A percentile compares a stretch with the other conserved stretches of the same genome.
phyloP scores from a whole-genome alignment of 2,888 invertebrate genomes.

The Lasioglossum figueresi region DNA sequence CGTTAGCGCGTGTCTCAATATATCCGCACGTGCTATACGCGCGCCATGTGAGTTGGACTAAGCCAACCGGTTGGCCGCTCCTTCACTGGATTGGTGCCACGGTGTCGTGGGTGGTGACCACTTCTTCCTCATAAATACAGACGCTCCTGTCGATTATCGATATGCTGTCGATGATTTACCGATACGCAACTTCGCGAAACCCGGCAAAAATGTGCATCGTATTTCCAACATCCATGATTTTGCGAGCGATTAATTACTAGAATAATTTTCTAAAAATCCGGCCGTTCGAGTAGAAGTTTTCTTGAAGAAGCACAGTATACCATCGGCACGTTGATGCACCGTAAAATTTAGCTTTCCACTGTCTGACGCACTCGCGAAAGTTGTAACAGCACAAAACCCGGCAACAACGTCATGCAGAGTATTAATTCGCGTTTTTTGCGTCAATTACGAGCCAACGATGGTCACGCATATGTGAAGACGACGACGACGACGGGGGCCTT shows the following conservation, averaged over 20 bases:
- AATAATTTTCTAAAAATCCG: too few species aligned
- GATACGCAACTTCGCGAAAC: not conserved
- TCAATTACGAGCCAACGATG: not conserved
- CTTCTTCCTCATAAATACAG: conserved; percentile 39
- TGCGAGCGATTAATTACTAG: too few species aligned
- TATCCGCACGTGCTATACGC: conserved; percentile 78
- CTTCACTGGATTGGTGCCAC: conserved; percentile 45
- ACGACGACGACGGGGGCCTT: not conserved
- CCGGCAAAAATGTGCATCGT: too few species aligned
- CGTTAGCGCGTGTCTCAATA: conserved; percentile 84
- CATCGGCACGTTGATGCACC: not conserved
- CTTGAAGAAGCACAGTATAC: not conserved
- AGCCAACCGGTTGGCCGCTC: conserved; percentile 54
- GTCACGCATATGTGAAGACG: not conserved
- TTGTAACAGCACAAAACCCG: not conserved
- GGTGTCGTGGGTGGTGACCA: conserved; percentile 50
- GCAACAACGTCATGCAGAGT: not conserved
- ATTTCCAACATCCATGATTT: too few species aligned
- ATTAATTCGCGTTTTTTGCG: not conserved
- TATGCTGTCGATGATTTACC: not conserved
- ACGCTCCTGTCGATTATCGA: not conserved
- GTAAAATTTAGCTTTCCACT: not conserved
- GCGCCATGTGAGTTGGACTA: conserved; percentile 60
- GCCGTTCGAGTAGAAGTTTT: too few species aligned
- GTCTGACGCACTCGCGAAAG: not conserved